Percentiles rank a stretch among this genome's conserved stretches.
These are phyloP conservation scores for Drosophila diplacantha DNA, from an alignment of 2,888 invertebrate species.

Conservation along the genomic window DNA sequence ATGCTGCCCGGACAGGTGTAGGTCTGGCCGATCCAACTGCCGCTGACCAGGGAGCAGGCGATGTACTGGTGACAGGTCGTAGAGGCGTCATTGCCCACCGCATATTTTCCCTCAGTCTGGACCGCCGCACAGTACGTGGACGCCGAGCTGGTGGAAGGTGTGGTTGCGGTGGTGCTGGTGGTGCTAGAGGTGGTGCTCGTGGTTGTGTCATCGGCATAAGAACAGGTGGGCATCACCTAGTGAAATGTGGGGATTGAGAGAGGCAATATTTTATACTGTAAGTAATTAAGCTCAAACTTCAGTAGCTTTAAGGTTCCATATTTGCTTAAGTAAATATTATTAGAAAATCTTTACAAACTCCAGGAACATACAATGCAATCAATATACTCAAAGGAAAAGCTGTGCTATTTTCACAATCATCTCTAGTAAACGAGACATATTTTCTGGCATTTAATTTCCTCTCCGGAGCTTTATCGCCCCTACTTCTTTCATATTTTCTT, in stretches of 20 bases:
- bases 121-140: conserved; percentile 52
- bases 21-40: conserved; percentile 58
- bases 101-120: conserved; percentile 43
- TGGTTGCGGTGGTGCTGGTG: conserved; percentile 13
- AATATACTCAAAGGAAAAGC: not conserved
- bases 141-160: conserved; percentile 41
- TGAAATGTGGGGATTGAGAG: not conserved
- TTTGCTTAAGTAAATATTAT: not conserved
- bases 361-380: not conserved
- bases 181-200: conserved; percentile 27
- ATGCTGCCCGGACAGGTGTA: conserved; percentile 62
- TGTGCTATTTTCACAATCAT: too few relatives aligned
- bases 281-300: not conserved
- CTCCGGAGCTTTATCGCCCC: not conserved
- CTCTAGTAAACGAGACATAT: not conserved
- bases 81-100: conserved; percentile 53
- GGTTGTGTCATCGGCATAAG: conserved; percentile 45
- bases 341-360: not conserved
- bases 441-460: conserved; percentile 10
- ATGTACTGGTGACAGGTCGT: conserved; percentile 69
- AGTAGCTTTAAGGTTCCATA: not conserved
- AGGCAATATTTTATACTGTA: not conserved
- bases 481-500: conserved; percentile 1
- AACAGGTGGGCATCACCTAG: conserved; percentile 56
- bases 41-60: conserved; percentile 47